These are phyloP conservation scores for Balaeniceps rex DNA, from an alignment of 2,113 vertebrate genomes.

Conservation along the genomic window DNA sequence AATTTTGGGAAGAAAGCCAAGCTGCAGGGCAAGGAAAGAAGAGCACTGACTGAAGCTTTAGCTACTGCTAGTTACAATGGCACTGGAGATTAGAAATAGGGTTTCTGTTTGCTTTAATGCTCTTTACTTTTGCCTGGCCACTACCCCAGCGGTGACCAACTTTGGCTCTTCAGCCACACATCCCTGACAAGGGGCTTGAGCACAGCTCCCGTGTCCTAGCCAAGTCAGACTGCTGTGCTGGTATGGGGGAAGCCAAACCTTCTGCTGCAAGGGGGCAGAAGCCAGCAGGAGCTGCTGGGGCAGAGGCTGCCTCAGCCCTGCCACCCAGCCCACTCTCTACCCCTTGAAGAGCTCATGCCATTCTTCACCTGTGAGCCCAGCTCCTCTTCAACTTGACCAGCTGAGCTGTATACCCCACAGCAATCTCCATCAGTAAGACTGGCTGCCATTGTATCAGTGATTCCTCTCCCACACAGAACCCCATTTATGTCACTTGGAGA, in stretches of 20 bases:
- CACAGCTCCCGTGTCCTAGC: neutral
- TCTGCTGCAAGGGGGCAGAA: neutral
- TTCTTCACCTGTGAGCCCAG: neutral
- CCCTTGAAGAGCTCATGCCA: neutral
- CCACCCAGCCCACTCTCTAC: neutral
- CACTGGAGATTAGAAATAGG: neutral
- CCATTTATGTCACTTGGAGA: neutral
- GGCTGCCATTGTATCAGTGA: neutral
- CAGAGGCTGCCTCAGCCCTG: neutral
- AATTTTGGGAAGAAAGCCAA: neutral
- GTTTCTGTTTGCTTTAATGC: neutral
- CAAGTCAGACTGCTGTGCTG: neutral
- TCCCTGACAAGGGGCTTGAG: neutral
- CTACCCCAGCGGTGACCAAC: neutral
- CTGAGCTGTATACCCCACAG: neutral
- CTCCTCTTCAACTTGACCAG: neutral
- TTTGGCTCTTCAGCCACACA: neutral
- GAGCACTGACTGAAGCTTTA: neutral
- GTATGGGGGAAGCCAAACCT: neutral
- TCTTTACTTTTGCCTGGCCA: neutral
- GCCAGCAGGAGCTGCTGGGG: neutral
- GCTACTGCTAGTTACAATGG: neutral
- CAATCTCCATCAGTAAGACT: neutral
- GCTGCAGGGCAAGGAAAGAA: neutral
- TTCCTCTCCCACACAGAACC: neutral